phyloP scores from a whole-genome alignment of 2,113 vertebrate species.

The Muscicapa adusta region DNA sequence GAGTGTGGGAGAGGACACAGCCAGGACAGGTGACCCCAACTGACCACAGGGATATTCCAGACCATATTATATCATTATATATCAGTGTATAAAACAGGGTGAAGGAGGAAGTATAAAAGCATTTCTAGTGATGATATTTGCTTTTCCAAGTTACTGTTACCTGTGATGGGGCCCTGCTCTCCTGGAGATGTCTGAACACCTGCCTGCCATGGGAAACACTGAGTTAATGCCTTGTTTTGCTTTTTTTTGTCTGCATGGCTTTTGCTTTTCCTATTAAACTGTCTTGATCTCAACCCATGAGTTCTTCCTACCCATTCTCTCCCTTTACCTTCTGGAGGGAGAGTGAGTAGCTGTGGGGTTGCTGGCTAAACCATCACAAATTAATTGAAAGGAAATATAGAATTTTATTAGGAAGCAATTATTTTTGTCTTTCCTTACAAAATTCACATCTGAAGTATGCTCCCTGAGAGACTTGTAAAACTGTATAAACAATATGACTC shows the following conservation, averaged over 20 bases:
- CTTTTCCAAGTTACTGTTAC: not conserved
- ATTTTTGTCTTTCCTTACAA: not conserved
- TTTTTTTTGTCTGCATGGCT: not conserved
- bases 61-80: accelerated
- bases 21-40: accelerated
- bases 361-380: not conserved
- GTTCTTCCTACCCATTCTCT: not conserved
- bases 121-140: not conserved
- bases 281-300: not conserved
- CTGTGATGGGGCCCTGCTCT: not conserved
- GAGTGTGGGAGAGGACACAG: not conserved
- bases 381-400: not conserved
- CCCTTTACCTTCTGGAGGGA: not conserved
- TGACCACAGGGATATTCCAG: not conserved
- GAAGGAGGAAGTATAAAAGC: not conserved
- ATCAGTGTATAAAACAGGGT: not conserved
- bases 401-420: not conserved
- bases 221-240: not conserved
- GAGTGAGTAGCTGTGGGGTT: not conserved
- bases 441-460: not conserved
- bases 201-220: not conserved
- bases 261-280: not conserved
- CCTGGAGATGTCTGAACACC: not conserved
- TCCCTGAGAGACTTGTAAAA: not conserved
- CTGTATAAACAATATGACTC: not conserved